Evolutionary conservation across 2,797 vertebrate genomes (phyloP).

Genomic region (Brachymystax lenok): DNA sequence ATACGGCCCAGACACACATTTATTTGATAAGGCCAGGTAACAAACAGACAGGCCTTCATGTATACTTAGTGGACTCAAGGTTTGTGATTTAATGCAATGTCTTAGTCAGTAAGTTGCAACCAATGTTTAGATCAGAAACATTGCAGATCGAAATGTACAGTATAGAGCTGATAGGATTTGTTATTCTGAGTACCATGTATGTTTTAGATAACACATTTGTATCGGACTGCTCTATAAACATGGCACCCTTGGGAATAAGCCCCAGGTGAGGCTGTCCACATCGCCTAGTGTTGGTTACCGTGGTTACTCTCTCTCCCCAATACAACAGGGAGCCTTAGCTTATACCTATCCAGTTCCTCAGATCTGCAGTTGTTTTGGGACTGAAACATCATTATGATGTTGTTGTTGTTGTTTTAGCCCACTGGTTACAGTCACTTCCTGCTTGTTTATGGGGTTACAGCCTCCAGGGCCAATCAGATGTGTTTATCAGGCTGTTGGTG

Average conservation of each 20-base stretch:
- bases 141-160: too few relatives aligned
- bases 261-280: slow-evolving; percentile 31
- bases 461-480: background rate
- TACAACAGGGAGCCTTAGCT: slow-evolving; percentile 17
- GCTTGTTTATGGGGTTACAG: background rate
- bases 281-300: slow-evolving; percentile 17
- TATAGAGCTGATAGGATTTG: too few relatives aligned
- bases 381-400: too few relatives aligned
- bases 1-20: background rate
- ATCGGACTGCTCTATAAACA: background rate
- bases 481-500: background rate
- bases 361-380: background rate
- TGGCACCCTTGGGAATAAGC: slow-evolving; percentile 9
- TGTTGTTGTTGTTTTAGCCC: background rate
- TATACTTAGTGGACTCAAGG: too few relatives aligned
- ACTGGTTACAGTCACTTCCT: background rate
- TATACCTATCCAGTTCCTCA: background rate
- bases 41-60: too few relatives aligned
- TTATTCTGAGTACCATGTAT: too few relatives aligned
- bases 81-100: too few relatives aligned
- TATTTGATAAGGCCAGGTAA: background rate
- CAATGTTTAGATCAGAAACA: too few relatives aligned
- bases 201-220: too few relatives aligned
- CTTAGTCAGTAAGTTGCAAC: too few relatives aligned
- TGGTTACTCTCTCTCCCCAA: slow-evolving; percentile 20